These are phyloP conservation scores for Oopsacas minuta DNA, from an alignment of 37 sponge, comb jelly and placozoan genomes.

Conservation along the genomic window DNA sequence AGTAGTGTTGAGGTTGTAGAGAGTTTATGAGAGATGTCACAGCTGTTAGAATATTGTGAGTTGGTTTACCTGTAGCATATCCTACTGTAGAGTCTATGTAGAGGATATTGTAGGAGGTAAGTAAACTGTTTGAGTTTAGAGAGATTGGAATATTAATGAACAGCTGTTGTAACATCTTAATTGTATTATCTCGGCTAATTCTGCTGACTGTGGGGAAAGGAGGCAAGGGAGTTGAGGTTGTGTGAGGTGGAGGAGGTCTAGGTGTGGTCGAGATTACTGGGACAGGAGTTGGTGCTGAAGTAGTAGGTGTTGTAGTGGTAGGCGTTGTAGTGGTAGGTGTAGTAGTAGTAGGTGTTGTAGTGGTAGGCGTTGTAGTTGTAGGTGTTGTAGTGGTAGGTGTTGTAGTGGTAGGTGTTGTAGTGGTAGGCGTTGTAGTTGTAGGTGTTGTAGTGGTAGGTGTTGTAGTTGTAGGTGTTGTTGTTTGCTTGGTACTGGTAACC, in stretches of 20 bases:
- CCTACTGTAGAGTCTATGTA: conserved; percentile 1
- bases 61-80: background rate
- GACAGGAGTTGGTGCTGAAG: background rate
- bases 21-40: background rate
- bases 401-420: background rate
- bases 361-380: background rate
- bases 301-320: background rate
- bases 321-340: background rate
- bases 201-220: background rate
- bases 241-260: background rate
- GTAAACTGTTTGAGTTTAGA: background rate
- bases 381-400: background rate
- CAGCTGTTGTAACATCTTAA: background rate
- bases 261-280: background rate
- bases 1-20: background rate
- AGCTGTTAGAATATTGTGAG: background rate
- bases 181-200: background rate
- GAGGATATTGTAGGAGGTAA: background rate
- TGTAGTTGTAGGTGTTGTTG: no score
- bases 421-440: background rate
- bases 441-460: background rate
- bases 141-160: background rate
- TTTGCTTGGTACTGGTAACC: background rate
- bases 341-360: background rate
- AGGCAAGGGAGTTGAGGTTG: background rate